Conservation (phyloP, 2,113 vertebrate species). For the Coreoperca whiteheadi region DNA sequence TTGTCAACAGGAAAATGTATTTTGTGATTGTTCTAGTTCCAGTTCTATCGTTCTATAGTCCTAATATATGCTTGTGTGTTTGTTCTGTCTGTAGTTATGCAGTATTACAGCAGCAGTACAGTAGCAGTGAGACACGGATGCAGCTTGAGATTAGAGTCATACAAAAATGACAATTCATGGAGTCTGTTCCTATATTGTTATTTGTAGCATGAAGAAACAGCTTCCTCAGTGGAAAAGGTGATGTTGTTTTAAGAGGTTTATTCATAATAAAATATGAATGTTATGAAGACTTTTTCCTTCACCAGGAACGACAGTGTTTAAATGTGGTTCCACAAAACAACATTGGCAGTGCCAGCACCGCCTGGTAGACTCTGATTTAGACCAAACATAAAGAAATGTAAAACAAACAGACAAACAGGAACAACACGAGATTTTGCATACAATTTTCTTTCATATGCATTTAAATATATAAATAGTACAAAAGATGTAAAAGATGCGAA, state of each 20-base stretch:
- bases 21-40: background rate
- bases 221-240: background rate
- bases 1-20: background rate
- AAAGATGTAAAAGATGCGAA: background rate
- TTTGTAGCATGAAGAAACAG: background rate
- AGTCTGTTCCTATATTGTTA: background rate
- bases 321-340: conserved; percentile 23
- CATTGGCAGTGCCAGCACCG: conserved; percentile 55
- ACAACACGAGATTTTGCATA: background rate
- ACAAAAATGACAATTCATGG: background rate
- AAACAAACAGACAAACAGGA: background rate
- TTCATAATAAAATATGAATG: conserved; percentile 8
- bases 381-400: background rate
- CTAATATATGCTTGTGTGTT: background rate
- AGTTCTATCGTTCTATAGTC: too few species aligned
- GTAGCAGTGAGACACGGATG: background rate
- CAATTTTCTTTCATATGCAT: conserved; percentile 19
- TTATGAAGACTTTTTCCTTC: background rate
- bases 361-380: background rate
- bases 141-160: background rate
- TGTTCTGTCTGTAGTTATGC: background rate
- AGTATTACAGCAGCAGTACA: background rate
- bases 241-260: background rate
- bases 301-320: conserved; percentile 36
- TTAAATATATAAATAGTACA: conserved; percentile 31